Base-by-base conservation (phyloP, 2,797 vertebrate species). In the Limosa lapponica region DNA sequence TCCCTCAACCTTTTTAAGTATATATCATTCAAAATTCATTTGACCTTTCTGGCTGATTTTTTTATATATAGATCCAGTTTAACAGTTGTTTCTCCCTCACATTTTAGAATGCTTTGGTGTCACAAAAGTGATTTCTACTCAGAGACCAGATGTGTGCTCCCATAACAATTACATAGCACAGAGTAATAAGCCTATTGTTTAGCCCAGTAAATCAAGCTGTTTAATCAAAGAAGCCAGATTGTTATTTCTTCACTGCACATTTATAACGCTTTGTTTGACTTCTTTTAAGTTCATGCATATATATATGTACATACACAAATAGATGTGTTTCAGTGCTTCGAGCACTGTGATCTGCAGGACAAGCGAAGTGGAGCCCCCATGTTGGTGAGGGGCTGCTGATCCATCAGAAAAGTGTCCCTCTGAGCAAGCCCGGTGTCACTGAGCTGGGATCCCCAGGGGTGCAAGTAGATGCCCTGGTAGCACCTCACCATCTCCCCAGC, bases 181-280 rank as follows among this genome's bases (percentile, higher is more conserved):
- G 67, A 72, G 81, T 75, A 66, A 85, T 87, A 93, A 80, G 34
- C 25, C 58, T 64, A 28, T 93, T 90, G 67, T 89, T 95, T 93
- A 93, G 66, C 77, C 51, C 87, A 82, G 27, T 88, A 93, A 92
- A 90, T 92, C 79, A 92, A 82, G 61, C 36, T 92, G 69, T 94
- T 94, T 94, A 95, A 82, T 82, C 69, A 34, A 65, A 89, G 82
- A 79, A 95, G 49, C 36, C 65, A 86, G 79, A 49, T 0, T 93
- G 85, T 87, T 96, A 84, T 86, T 92, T 93, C 78, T 94, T 80
- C 39, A 5, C 32, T 58, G 61, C 32, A 55, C 80, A 54, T 94
- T 91, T 55, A 59, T 89, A 90, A 82, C 13, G 41, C 22, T 89
- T 86, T 90, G 78, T 91, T 95, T 96, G 86, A 95, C 83, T 92